These are phyloP conservation scores for Globodera ellingtonae DNA, from an alignment of 1,140 invertebrate genomes.

Conservation along the genomic window DNA sequence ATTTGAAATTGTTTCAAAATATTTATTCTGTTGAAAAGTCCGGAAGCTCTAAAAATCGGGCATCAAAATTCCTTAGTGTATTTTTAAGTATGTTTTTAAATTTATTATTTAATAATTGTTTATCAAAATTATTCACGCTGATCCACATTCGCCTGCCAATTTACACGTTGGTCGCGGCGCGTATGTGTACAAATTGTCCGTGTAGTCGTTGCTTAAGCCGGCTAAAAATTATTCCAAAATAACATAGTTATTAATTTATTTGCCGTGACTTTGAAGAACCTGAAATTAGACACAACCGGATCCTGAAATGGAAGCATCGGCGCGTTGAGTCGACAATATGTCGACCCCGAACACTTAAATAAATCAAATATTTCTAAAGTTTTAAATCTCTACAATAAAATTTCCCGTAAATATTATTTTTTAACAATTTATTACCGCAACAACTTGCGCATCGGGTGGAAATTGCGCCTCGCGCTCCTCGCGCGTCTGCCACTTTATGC, in stretches of 20 bases:
- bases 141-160: constrained; percentile 67
- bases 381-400: too few species aligned
- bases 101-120: not conserved
- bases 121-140: not conserved
- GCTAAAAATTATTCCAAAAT: not conserved
- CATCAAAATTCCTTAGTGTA: too few species aligned
- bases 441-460: constrained; percentile 37
- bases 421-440: not conserved
- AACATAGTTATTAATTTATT: too few species aligned
- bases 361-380: not conserved
- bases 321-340: not conserved
- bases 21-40: too few species aligned
- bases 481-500: constrained; percentile 28
- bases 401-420: not conserved
- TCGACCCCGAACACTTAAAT: not conserved
- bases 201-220: constrained; percentile 63
- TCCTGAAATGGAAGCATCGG: not conserved
- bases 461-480: constrained; percentile 45
- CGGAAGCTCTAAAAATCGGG: not conserved
- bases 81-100: too few species aligned
- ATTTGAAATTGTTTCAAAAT: too few species aligned
- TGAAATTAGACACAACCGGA: not conserved
- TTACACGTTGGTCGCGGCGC: constrained; percentile 66
- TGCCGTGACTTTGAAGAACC: not conserved
- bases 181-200: constrained; percentile 59